Evolutionary conservation across 2,797 vertebrate genomes (phyloP), one percentile per base, ranked within the genome.

Genomic region (Halcyon leucocephala): DNA sequence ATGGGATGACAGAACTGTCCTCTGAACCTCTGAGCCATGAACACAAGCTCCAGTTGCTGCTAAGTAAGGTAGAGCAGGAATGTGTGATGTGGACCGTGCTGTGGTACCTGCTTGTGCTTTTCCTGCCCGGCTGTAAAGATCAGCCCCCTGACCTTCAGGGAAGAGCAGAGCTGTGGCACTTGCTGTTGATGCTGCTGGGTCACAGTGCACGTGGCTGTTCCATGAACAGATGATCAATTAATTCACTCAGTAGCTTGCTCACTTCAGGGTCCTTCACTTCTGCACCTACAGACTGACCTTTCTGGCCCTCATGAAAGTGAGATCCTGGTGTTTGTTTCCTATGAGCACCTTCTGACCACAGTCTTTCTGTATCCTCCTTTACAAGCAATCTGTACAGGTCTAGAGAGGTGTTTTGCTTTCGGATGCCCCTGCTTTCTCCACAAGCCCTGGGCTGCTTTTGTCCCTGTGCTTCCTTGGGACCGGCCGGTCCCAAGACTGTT

Each of bases 21-120:
- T 77, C 44, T 28, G 54, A 39, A 11, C 4, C 37, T 25, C 8
- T 66, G 42, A 62, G 46, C 51, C 18, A 16, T 8, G 18, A 54
- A 25, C 39, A 24, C 12, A 60, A 19, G 21, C 35, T 64, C 69
- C 19, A 5, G 58, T 25, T 46, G 44, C 61, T 79, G 49, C 44
- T 10, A 64, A 21, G 54, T 11, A 25, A 67, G n/a, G 46, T 18
- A 25, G 48, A 66, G 41, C 22, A 10, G 9, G 33, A 58, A 39
- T 0, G 0, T 25, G 7, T 57, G 11, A 35, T 15, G 37, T 15
- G 10, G 41, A 49, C 33, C 15, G 2, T 20, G 62, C 66, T 64
- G 26, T 35, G 18, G 42, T 51, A 35, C 16, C n/a, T 31, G 54
- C 60, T 52, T 39, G 28, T 78, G 46, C 26, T 52, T 61, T 35